Conservation (phyloP, 2,113 vertebrate species). For the Ictidomys tridecemlineatus region DNA sequence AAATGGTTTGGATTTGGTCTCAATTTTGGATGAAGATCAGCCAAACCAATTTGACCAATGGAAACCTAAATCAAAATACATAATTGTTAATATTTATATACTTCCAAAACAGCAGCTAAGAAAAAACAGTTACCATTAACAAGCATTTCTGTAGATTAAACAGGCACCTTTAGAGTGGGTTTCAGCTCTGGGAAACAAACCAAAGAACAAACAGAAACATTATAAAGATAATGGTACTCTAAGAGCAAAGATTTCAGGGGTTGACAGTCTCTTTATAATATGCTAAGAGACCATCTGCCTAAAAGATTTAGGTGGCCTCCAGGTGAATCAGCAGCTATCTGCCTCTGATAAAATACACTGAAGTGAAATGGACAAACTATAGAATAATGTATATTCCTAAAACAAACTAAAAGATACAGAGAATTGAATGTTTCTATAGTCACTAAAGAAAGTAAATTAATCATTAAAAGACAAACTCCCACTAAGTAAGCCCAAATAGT, state of each 20-base stretch:
- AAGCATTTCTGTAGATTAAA: not conserved
- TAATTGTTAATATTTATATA: constrained; percentile 76
- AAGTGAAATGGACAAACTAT: not conserved
- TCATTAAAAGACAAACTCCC: not conserved
- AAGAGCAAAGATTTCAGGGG: not conserved
- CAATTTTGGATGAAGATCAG: constrained; percentile 59
- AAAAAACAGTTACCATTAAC: constrained; percentile 36
- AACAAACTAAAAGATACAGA: not conserved
- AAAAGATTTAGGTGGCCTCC: constrained; percentile 35
- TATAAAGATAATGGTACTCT: not conserved
- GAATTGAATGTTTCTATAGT: constrained; percentile 7
- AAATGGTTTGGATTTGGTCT: constrained; percentile 73
- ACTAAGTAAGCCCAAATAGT: not conserved
- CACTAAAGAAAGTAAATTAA: not conserved
- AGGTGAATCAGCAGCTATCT: constrained; percentile 2
- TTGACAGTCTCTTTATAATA: constrained; percentile 29
- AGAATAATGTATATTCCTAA: not conserved
- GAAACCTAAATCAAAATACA: constrained; percentile 74
- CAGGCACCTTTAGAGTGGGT: constrained; percentile 22
- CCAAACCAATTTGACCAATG: constrained; percentile 65
- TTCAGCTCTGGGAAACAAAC: constrained; percentile 28
- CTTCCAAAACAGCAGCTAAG: constrained; percentile 40
- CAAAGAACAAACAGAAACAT: not conserved
- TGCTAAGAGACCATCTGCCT: constrained; percentile 30
- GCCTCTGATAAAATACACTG: not conserved